phyloP scores from a whole-genome alignment of 2,113 vertebrate genomes.

The Zapornia atra region DNA sequence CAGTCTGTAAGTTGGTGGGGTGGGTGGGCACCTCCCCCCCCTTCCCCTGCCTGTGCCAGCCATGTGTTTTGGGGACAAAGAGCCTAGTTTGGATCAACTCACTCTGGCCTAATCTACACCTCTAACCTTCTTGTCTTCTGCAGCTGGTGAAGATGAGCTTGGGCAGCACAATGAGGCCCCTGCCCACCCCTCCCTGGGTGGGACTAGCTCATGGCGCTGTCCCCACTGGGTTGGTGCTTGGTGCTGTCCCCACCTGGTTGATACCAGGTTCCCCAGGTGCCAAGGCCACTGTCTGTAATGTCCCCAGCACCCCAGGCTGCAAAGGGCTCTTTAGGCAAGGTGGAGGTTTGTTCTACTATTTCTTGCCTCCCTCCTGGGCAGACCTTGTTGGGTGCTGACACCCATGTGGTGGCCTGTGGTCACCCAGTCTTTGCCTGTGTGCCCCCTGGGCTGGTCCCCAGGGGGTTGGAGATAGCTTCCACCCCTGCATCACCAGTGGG shows the following conservation, averaged over 20 bases:
- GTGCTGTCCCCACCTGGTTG: background rate
- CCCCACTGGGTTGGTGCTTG: background rate
- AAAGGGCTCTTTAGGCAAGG: background rate
- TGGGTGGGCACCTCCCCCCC: background rate
- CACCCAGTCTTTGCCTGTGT: background rate
- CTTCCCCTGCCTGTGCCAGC: background rate
- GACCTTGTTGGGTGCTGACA: background rate
- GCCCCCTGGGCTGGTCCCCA: accelerated
- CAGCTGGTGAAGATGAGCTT: slow-evolving; percentile 23
- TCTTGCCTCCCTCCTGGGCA: background rate
- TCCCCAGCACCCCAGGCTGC: accelerated
- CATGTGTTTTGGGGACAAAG: background rate
- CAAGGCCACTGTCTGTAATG: background rate
- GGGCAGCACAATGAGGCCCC: background rate
- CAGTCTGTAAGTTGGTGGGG: slow-evolving; percentile 92
- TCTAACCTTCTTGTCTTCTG: background rate
- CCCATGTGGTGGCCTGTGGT: background rate
- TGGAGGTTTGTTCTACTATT: background rate
- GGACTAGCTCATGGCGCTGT: background rate
- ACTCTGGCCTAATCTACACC: slow-evolving; percentile 12
- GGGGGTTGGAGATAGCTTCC: background rate
- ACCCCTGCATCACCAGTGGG: background rate
- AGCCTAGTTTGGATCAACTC: background rate
- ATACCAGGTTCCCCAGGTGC: background rate
- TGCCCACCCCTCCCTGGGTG: background rate